These are phyloP conservation scores for Mellivora capensis DNA, from an alignment of 2,113 vertebrate genomes.

Conservation along the genomic window DNA sequence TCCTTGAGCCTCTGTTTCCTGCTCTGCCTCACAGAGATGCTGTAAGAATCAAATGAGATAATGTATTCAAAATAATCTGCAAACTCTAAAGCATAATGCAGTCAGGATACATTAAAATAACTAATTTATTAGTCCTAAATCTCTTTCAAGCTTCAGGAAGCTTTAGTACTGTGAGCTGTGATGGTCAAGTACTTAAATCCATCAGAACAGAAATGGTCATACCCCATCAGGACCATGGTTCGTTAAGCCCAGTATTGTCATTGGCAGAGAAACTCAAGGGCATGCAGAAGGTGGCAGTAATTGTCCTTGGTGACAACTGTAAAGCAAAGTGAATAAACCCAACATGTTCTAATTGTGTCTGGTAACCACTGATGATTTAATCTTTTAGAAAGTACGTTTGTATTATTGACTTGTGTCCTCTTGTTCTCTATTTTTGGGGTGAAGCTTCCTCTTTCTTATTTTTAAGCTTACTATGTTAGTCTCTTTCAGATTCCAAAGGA, in stretches of 20 bases:
- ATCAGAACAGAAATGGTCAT: conserved; percentile 15
- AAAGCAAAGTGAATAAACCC: conserved; percentile 24
- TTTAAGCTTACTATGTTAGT: background rate
- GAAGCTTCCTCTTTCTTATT: background rate
- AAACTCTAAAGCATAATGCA: background rate
- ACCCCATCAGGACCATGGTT: conserved; percentile 27
- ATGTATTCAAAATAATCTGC: background rate
- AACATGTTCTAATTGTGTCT: background rate
- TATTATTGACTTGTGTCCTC: background rate
- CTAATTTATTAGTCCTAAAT: conserved; percentile 42
- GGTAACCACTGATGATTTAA: background rate
- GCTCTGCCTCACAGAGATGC: background rate
- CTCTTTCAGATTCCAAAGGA: conserved; percentile 1
- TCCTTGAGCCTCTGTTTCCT: background rate
- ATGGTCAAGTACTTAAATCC: conserved; percentile 19
- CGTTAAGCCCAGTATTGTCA: conserved; percentile 48
- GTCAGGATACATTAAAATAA: background rate
- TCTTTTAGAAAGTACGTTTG: background rate
- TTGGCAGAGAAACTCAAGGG: conserved; percentile 50
- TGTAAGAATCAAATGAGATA: background rate
- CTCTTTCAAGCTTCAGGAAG: conserved; percentile 59
- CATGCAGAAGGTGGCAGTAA: background rate
- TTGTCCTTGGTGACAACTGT: conserved; percentile 19
- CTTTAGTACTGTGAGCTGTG: conserved; percentile 47
- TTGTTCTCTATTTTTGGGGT: background rate